These are phyloP conservation scores for Zaprionus inermis DNA, from an alignment of 1,140 invertebrate species.

Conservation along the genomic window DNA sequence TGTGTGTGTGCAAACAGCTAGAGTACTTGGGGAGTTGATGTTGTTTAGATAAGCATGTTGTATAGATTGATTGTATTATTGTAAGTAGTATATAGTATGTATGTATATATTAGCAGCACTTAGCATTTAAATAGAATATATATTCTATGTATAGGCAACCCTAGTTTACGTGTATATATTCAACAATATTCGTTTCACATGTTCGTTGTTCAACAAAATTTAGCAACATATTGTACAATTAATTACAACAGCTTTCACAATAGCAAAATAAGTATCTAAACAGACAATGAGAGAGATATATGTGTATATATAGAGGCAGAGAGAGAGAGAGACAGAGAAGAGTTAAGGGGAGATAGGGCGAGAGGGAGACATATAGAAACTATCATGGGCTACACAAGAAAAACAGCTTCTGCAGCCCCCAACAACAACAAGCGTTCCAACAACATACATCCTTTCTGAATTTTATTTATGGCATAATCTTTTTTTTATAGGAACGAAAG, in stretches of 20 bases:
- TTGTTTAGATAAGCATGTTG: slow-evolving; percentile 50
- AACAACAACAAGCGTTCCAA: background rate
- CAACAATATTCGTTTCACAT: slow-evolving; percentile 75
- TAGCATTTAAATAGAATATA: slow-evolving; percentile 11
- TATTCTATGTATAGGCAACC: slow-evolving; percentile 17
- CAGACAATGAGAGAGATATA: slow-evolving; percentile 48
- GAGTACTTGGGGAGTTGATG: slow-evolving; percentile 64
- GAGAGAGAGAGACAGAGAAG: slow-evolving; percentile 36
- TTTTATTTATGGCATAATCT: slow-evolving; percentile 2
- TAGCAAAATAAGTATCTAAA: slow-evolving; percentile 62
- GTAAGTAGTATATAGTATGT: slow-evolving; percentile 27
- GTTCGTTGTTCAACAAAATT: slow-evolving; percentile 75
- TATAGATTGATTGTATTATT: slow-evolving; percentile 59
- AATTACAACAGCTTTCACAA: slow-evolving; percentile 76
- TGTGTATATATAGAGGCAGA: slow-evolving; percentile 27
- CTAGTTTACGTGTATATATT: slow-evolving; percentile 27
- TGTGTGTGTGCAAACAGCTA: slow-evolving; percentile 44
- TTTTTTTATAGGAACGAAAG: slow-evolving; percentile 20
- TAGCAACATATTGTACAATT: slow-evolving; percentile 40
- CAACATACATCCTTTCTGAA: background rate
- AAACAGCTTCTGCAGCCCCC: background rate
- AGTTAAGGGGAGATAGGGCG: background rate
- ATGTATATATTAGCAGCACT: slow-evolving; percentile 1
- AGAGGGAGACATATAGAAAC: background rate
- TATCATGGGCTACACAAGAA: background rate